Evolutionary conservation across 2,888 invertebrate species (phyloP).

Genomic region (Xestia rhomboidea): DNA sequence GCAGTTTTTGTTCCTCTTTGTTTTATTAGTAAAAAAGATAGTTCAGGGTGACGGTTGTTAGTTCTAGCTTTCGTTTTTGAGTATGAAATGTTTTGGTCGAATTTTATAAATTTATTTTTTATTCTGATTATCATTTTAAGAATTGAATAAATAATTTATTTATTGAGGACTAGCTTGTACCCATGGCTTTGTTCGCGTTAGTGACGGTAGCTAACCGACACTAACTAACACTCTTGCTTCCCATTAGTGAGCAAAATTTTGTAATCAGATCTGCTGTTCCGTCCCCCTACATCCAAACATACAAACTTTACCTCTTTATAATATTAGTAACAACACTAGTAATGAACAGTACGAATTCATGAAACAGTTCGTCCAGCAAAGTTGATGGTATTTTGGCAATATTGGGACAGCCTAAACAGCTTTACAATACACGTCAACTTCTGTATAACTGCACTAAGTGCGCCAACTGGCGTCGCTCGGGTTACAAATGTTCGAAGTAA

Average conservation of each 20-base stretch:
- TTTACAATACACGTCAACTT: background rate
- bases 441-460: slow-evolving; percentile 29
- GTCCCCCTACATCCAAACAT: background rate
- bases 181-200: background rate
- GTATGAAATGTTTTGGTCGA: background rate
- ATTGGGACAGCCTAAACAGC: background rate
- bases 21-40: background rate
- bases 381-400: background rate
- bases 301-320: background rate
- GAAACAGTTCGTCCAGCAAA: no score
- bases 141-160: background rate
- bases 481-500: slow-evolving; percentile 24
- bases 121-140: background rate
- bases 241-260: background rate
- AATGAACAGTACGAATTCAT: no score
- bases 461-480: slow-evolving; percentile 21
- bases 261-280: background rate
- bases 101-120: background rate
- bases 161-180: background rate
- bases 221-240: background rate
- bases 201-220: no score
- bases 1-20: background rate
- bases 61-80: background rate
- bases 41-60: background rate
- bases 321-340: background rate